Evolutionary conservation across 2,888 invertebrate species (phyloP), one percentile per base, ranked within the genome.

Genomic region (Nomada fabriciana): DNA sequence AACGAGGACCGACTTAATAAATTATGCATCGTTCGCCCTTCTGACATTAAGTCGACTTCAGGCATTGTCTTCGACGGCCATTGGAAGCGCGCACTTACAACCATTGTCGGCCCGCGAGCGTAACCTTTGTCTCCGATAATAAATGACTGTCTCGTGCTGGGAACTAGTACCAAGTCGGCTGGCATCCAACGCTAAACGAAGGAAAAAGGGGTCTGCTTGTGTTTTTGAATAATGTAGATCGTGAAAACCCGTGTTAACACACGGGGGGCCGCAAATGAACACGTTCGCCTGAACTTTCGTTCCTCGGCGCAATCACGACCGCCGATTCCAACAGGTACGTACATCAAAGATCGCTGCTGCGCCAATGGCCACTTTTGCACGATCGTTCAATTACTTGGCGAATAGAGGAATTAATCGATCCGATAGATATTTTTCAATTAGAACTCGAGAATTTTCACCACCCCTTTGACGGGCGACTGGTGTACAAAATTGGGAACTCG

Each of bases 51-150:
- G 87, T 85, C 82, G 80, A 85, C 82, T 86, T 82, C 76, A 76
- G 67, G 82, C 87, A 87, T 87, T 87, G 87, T 87, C 83, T 88
- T 81, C 86, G 82, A 88, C 85, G 84, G 77, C 87, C 85, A 86
- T 87, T 90, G 86, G 85, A 87, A 85, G 85, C 85, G 85, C 81
- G 83, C 83, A 86, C 69, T 86, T 85, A 84, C 89, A 81, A 89
- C 83, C 89, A 90, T 90, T 89, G 90, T 89, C 87, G 86, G 81
- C 79, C 75, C 82, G 82, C 83, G 76, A 85, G 76, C 86, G 80
- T 91, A 91, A 91, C 90, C 90, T 91, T 91, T 91, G 89, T 90
- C 90, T 89, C 82, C 84, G 87, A 89, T 91, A 91, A 91, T 91
- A 91, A 91, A 91, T 88, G 89, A 89, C 84, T 75, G 77, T 76